phyloP scores from a whole-genome alignment of 2,113 vertebrate species.

The Butorides virescens region DNA sequence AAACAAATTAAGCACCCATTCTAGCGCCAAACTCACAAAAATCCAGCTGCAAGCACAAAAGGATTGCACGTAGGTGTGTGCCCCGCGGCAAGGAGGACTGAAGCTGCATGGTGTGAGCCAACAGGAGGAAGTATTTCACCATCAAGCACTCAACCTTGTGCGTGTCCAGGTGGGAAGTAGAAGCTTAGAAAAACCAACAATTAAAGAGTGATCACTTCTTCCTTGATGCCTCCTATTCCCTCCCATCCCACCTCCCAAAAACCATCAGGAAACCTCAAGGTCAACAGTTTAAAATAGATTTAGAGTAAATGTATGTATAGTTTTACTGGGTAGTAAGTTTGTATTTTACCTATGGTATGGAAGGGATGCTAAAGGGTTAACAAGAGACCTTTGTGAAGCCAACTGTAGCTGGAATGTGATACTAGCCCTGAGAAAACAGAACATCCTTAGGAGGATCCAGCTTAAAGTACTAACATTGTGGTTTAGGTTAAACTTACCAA shows the following conservation, averaged over 20 bases:
- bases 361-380: too few relatives aligned
- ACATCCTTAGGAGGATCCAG: too few relatives aligned
- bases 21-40: background rate
- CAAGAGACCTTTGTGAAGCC: too few relatives aligned
- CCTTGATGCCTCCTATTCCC: background rate
- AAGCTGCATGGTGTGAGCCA: background rate
- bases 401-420: too few relatives aligned
- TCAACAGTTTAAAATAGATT: background rate
- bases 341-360: background rate
- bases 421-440: too few relatives aligned
- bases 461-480: too few relatives aligned
- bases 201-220: background rate
- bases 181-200: background rate
- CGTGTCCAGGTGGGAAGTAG: accelerated
- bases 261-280: background rate
- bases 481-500: too few relatives aligned
- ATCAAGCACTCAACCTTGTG: too few relatives aligned
- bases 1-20: too few relatives aligned
- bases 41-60: too few relatives aligned
- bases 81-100: background rate
- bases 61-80: background rate
- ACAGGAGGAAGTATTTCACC: background rate
- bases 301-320: background rate
- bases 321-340: background rate
- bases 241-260: background rate